Evolutionary conservation across 1,140 invertebrate species (phyloP).

Genomic region (Pseudomyrmex pallidus): DNA sequence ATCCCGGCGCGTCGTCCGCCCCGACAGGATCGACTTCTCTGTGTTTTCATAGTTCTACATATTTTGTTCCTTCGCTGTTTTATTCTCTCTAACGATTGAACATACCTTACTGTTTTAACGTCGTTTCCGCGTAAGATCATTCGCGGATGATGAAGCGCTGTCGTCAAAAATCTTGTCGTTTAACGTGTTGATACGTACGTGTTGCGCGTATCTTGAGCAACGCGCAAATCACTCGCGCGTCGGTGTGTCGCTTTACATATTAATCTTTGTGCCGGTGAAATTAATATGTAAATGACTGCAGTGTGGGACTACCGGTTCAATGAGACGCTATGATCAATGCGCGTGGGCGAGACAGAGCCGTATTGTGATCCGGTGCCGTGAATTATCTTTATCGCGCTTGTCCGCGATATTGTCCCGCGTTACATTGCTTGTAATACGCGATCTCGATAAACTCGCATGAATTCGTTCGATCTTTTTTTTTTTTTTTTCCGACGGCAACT

Average conservation of each 20-base stretch:
- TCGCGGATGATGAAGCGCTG: neutral
- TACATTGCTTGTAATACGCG: neutral
- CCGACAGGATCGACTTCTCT: conserved; percentile 23
- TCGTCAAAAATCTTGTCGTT: conserved; percentile 6
- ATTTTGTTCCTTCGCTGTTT: no score
- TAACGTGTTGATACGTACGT: neutral
- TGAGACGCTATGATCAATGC: neutral
- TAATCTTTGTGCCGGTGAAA: conserved; percentile 37
- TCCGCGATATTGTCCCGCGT: neutral
- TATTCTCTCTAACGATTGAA: no score
- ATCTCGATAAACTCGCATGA: conserved; percentile 26
- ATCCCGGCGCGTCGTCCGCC: conserved; percentile 60
- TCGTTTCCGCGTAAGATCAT: conserved; percentile 43
- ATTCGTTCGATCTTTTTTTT: neutral
- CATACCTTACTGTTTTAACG: neutral
- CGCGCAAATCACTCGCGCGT: conserved; percentile 44
- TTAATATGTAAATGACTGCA: conserved; percentile 52
- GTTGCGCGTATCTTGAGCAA: neutral
- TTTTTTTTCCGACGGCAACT: conserved; percentile 2
- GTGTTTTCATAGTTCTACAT: neutral
- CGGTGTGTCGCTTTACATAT: conserved; percentile 33
- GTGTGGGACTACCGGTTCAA: conserved; percentile 24
- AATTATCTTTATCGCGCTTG: conserved; percentile 35
- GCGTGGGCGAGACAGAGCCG: neutral
- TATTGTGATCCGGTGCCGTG: neutral